Evolutionary conservation across 2,113 vertebrate genomes (phyloP), one percentile per base, ranked within the genome.

Genomic region (Siphamia tubifer): DNA sequence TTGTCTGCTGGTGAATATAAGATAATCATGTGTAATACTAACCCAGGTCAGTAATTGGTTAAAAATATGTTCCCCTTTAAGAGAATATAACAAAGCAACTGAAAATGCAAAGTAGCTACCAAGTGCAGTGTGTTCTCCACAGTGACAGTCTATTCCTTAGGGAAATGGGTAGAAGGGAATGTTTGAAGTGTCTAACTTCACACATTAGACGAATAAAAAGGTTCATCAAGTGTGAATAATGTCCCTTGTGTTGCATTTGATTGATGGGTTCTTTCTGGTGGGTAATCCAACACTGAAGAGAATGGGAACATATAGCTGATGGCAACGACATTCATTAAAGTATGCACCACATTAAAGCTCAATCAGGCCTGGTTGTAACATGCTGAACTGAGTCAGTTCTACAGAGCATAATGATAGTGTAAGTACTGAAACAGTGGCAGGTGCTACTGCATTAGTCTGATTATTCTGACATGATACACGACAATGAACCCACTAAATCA

Each of bases 161-260:
- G 40, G 62, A 45, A 3, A 32, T 7, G 13, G n/a, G 34, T 10
- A 51, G 36, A 39, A 40, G 39, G 39, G 11, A 9, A 68, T 27
- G 45, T 69, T 61, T 74, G 53, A 65, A 74, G 53, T 21, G 35
- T 55, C 10, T 64, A 44, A 53, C 47, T 72, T 67, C 40, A 56
- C 58, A 69, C 56, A 60, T 64, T 64, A 56, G n/a, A 39, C 19
- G 53, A 8, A 71, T 62, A 30, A 67, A 67, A 55, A 57, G 63
- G n/a, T 73, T 60, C 10, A 61, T 56, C 38, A 65, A 64, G 44
- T 62, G 44, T 7, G 49, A 78, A 68, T 48, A 64, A 62, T 63
- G 32, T 39, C 48, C 44, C 43, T 16, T 51, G 40, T 74, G 51
- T 35, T 71, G 24, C 6, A 5, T 43, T 63, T 74, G 77, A 87